Conservation (phyloP, 2,888 invertebrate species). For the Abrostola triplasia region DNA sequence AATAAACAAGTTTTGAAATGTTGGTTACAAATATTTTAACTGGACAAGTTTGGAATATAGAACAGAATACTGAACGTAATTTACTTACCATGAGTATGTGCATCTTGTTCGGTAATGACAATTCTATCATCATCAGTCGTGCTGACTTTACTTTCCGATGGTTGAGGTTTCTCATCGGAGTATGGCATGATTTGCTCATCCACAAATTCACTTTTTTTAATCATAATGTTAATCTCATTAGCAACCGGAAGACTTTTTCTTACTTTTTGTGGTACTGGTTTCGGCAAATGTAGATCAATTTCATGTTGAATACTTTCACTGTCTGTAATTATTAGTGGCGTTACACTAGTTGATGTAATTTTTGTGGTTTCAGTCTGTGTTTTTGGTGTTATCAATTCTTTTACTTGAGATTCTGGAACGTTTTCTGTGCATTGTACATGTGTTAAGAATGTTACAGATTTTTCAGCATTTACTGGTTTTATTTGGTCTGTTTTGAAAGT, state of each 20-base stretch:
- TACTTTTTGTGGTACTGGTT: conserved; percentile 70
- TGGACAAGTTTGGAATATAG: too few relatives aligned
- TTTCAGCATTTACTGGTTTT: conserved; percentile 70
- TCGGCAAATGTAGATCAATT: conserved; percentile 68
- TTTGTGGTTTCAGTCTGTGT: conserved; percentile 66
- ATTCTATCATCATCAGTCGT: conserved; percentile 58
- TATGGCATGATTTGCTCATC: conserved; percentile 73
- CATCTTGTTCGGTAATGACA: conserved; percentile 76
- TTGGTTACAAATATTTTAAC: too few relatives aligned
- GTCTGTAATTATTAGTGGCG: conserved; percentile 77
- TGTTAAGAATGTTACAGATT: conserved; percentile 71
- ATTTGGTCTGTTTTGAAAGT: conserved; percentile 60
- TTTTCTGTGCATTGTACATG: conserved; percentile 79
- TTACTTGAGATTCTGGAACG: conserved; percentile 67
- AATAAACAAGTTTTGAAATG: too few relatives aligned
- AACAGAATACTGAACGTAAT: too few relatives aligned
- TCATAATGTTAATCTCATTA: conserved; percentile 74
- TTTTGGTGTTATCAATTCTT: conserved; percentile 66
- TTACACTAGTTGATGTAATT: conserved; percentile 70
- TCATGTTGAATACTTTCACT: conserved; percentile 77
- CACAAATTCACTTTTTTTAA: conserved; percentile 72
- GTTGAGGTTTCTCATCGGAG: conserved; percentile 55
- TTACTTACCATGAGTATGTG: conserved; percentile 72
- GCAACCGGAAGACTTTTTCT: conserved; percentile 69
- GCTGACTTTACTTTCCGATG: conserved; percentile 68